These are phyloP conservation scores for Motacilla tschutschensis DNA, from an alignment of 2,113 vertebrate genomes.

Conservation along the genomic window DNA sequence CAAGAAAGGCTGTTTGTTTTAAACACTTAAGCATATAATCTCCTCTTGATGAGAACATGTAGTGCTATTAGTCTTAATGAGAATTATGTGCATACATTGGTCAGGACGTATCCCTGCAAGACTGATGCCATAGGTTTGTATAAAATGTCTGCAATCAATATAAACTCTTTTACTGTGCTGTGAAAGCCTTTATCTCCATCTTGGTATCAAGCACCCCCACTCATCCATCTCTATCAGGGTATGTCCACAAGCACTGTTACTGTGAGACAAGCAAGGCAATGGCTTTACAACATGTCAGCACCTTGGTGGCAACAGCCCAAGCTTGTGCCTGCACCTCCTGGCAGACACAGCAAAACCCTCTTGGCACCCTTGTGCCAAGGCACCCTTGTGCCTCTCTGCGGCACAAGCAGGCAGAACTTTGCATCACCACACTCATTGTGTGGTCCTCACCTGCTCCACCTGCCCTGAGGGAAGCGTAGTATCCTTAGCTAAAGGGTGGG, in stretches of 20 bases:
- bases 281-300: background rate
- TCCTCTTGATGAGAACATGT: constrained; percentile 46
- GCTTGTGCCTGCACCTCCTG: background rate
- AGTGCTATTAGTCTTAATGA: constrained; percentile 53
- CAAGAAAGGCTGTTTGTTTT: constrained; percentile 60
- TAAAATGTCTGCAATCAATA: constrained; percentile 45
- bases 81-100: constrained; percentile 35
- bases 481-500: background rate
- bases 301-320: background rate
- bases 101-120: background rate
- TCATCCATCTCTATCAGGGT: constrained; percentile 19
- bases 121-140: constrained; percentile 28
- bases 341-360: background rate
- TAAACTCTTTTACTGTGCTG: constrained; percentile 24
- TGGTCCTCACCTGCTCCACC: background rate
- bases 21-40: constrained; percentile 60
- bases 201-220: background rate
- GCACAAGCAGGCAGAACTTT: background rate
- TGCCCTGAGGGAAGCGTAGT: rapidly evolving
- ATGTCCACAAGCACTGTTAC: background rate
- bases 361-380: too few species aligned
- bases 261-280: background rate
- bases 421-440: rapidly evolving
- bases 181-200: constrained; percentile 29
- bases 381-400: background rate